Conservation (phyloP, 2,888 invertebrate species). For the Xestia c-nigrum region DNA sequence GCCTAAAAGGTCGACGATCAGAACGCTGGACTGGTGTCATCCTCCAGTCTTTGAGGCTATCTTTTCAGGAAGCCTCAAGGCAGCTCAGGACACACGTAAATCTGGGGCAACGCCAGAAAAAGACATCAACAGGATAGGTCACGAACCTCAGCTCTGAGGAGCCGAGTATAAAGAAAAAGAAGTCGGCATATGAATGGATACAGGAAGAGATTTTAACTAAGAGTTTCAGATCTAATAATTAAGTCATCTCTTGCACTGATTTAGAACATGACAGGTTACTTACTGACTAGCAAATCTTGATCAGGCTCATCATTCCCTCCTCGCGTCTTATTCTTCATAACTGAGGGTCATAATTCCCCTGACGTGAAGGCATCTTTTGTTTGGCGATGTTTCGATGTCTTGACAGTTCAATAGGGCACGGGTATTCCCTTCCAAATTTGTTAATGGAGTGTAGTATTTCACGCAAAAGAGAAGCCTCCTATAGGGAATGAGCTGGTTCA, state of each 20-base stretch:
- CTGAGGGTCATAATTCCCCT: background rate
- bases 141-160: no score
- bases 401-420: no score
- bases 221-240: no score
- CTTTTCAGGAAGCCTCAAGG: background rate
- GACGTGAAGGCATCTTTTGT: background rate
- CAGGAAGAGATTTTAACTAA: background rate
- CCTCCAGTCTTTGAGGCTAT: background rate
- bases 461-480: no score
- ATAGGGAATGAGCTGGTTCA: no score
- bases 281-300: no score
- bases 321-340: background rate
- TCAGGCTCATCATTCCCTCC: background rate
- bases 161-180: background rate
- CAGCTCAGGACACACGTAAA: background rate
- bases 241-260: no score
- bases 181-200: background rate
- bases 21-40: background rate
- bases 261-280: no score
- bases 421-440: no score
- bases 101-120: no score
- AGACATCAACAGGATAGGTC: no score
- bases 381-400: background rate
- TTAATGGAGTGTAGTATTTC: no score
- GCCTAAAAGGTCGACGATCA: background rate